phyloP scores from a whole-genome alignment of 2,888 invertebrate species.

The Andrena marginata region DNA sequence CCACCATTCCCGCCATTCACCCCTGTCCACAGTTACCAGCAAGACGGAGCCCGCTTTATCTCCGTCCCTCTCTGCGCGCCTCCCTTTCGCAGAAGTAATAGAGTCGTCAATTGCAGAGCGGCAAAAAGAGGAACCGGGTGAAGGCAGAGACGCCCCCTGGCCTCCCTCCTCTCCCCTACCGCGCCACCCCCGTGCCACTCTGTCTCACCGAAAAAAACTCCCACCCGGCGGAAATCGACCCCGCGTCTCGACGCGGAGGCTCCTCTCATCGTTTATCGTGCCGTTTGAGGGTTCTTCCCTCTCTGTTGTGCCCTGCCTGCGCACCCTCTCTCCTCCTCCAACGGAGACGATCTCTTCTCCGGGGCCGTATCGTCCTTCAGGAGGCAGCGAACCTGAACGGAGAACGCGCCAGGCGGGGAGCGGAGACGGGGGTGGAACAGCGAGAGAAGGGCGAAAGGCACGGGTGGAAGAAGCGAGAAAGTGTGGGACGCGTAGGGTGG shows the following conservation, averaged over 20 bases:
- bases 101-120: constrained; percentile 73
- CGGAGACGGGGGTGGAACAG: neutral
- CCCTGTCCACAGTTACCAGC: constrained; percentile 64
- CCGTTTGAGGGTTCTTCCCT: constrained; percentile 64
- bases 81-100: constrained; percentile 71
- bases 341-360: constrained; percentile 26
- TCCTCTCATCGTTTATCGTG: constrained; percentile 67
- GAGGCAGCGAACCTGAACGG: constrained; percentile 55
- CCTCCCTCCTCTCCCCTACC: neutral
- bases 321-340: constrained; percentile 48
- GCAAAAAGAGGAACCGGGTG: constrained; percentile 65
- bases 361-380: constrained; percentile 29
- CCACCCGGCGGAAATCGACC: constrained; percentile 76
- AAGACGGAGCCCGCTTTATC: constrained; percentile 66
- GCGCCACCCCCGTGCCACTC: neutral
- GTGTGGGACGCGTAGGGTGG: neutral
- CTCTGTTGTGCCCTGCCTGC: constrained; percentile 52
- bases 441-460: neutral
- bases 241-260: constrained; percentile 68
- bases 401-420: constrained; percentile 44
- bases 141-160: constrained; percentile 61
- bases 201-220: constrained; percentile 66
- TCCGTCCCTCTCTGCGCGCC: constrained; percentile 28
- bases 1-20: constrained; percentile 52
- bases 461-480: constrained; percentile 1